Evolutionary conservation across 1,140 invertebrate genomes (phyloP).

Genomic region (Halotydeus destructor): DNA sequence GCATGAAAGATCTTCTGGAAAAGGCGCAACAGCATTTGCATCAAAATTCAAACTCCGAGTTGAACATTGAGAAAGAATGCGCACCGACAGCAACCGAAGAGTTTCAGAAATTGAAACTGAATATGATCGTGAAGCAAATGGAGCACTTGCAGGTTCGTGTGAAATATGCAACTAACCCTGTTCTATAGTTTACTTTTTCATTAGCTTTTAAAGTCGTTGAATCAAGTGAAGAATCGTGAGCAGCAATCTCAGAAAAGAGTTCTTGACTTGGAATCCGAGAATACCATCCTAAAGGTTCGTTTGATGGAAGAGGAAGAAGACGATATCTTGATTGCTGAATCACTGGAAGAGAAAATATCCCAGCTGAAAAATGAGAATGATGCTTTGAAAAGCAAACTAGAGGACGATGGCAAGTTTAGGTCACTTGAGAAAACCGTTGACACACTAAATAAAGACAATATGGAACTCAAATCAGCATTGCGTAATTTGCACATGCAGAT

Average conservation of each 20-base stretch:
- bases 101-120: constrained; percentile 12
- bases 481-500: constrained; percentile 5
- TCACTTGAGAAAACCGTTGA: background rate
- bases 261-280: constrained; percentile 9
- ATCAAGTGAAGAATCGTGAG: constrained; percentile 9
- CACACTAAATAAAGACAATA: constrained; percentile 1
- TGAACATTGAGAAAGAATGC: constrained; percentile 2
- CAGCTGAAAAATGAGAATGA: constrained; percentile 11
- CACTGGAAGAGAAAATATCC: constrained; percentile 1
- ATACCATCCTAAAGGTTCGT: constrained; percentile 6
- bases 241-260: constrained; percentile 4
- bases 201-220: constrained; percentile 5
- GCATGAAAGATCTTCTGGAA: constrained; percentile 7
- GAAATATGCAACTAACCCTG: too few relatives aligned
- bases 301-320: constrained; percentile 11
- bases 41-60: background rate
- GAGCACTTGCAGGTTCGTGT: constrained; percentile 10
- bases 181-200: background rate
- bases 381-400: constrained; percentile 4
- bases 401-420: constrained; percentile 3
- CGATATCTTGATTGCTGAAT: constrained; percentile 1
- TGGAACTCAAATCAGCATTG: constrained; percentile 1
- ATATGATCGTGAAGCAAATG: constrained; percentile 10
- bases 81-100: constrained; percentile 7
- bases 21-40: constrained; percentile 6